Conservation (phyloP, 1,140 invertebrate species). For the Apis dorsata region DNA sequence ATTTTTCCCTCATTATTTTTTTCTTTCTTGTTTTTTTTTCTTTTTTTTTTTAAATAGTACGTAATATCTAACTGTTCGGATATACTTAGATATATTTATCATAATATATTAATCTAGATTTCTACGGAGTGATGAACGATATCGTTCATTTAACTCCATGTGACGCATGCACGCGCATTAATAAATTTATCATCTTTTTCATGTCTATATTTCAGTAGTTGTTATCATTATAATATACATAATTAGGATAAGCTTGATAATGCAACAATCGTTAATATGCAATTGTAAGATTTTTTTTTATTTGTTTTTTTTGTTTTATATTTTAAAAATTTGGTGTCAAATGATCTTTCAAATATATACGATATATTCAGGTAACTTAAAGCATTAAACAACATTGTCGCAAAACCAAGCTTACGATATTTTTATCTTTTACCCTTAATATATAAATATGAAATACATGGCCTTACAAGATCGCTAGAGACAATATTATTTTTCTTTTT, state of each 20-base stretch:
- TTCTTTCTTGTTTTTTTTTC: background rate
- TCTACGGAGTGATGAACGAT: constrained; percentile 56
- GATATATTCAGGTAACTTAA: constrained; percentile 27
- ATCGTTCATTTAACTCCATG: constrained; percentile 55
- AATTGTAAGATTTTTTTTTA: background rate
- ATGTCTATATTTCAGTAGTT: constrained; percentile 54
- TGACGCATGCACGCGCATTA: constrained; percentile 52
- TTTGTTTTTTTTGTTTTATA: background rate
- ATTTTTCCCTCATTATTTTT: constrained; percentile 44
- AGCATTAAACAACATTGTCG: constrained; percentile 29
- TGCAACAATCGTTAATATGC: constrained; percentile 37
- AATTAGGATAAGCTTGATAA: constrained; percentile 56
- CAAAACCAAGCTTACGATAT: constrained; percentile 53
- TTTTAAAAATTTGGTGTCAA: background rate
- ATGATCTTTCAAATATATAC: constrained; percentile 11
- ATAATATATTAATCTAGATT: constrained; percentile 69
- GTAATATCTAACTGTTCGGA: constrained; percentile 58
- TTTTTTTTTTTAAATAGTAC: constrained; percentile 60
- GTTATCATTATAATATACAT: constrained; percentile 63
- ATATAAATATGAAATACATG: constrained; percentile 75
- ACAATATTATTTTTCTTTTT: constrained; percentile 56
- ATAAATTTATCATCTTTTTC: constrained; percentile 65
- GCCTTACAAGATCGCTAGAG: constrained; percentile 70
- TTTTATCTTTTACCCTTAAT: constrained; percentile 58
- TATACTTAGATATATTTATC: constrained; percentile 65